phyloP scores from a whole-genome alignment of 2,113 vertebrate genomes.

The Nannobrachium achirus region DNA sequence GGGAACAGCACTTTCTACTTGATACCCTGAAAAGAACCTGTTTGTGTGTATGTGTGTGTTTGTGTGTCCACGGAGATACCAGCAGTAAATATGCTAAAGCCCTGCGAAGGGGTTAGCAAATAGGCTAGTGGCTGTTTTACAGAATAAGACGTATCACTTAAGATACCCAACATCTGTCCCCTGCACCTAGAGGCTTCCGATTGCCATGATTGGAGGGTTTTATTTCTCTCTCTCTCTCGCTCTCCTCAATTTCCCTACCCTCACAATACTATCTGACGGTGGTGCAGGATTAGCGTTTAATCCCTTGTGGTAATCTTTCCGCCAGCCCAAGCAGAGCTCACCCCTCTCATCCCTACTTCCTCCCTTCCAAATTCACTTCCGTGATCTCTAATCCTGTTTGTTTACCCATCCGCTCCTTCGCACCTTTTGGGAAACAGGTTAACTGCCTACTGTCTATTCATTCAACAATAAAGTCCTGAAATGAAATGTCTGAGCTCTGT shows the following conservation, averaged over 20 bases:
- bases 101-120: neutral
- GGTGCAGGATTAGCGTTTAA: slow-evolving; percentile 60
- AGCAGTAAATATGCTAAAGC: neutral
- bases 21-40: slow-evolving; percentile 4
- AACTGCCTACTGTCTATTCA: slow-evolving; percentile 32
- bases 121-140: neutral
- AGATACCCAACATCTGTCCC: slow-evolving; percentile 11
- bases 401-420: slow-evolving; percentile 35
- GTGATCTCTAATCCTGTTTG: slow-evolving; percentile 59
- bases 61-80: slow-evolving; percentile 1
- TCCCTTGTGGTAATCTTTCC: slow-evolving; percentile 61
- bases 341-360: slow-evolving; percentile 48
- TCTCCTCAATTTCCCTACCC: neutral
- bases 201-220: slow-evolving; percentile 34
- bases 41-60: slow-evolving; percentile 9
- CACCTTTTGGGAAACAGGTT: slow-evolving; percentile 42
- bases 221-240: slow-evolving; percentile 26
- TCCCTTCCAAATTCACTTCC: slow-evolving; percentile 53
- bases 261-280: slow-evolving; percentile 39
- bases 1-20: slow-evolving; percentile 24
- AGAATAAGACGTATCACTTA: neutral
- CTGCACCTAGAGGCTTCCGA: slow-evolving; percentile 17
- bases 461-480: slow-evolving; percentile 34
- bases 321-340: slow-evolving; percentile 24
- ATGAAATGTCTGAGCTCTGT: slow-evolving; percentile 11